These are phyloP conservation scores for Caranx melampygus DNA, from an alignment of 2,113 vertebrate genomes.

Conservation along the genomic window DNA sequence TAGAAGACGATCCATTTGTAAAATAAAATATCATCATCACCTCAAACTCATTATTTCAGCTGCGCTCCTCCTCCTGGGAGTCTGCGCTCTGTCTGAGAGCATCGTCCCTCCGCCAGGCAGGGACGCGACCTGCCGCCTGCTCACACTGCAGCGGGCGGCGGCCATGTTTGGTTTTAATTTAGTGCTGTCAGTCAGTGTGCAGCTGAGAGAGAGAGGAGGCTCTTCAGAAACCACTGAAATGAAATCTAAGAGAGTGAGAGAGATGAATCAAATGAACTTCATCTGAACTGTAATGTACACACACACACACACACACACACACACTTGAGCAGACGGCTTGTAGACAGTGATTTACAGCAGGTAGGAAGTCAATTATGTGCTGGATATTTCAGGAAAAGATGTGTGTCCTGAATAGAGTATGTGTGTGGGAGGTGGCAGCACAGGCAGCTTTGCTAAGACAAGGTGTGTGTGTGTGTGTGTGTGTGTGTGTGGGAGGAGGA, in stretches of 20 bases:
- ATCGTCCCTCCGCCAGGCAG: constrained; percentile 10
- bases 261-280: constrained; percentile 61
- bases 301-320: constrained; percentile 27
- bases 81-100: background rate
- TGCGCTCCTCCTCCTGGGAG: background rate
- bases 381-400: constrained; percentile 53
- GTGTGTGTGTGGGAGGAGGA: constrained; percentile 58
- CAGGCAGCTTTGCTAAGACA: constrained; percentile 57
- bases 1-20: constrained; percentile 20
- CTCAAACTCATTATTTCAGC: constrained; percentile 12
- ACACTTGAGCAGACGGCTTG: constrained; percentile 24
- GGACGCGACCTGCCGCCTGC: constrained; percentile 28
- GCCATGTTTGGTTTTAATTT: constrained; percentile 63
- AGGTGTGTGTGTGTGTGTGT: constrained; percentile 48
- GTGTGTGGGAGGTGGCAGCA: constrained; percentile 65
- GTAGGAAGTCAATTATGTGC: constrained; percentile 66
- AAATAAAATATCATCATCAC: constrained; percentile 25
- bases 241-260: constrained; percentile 17
- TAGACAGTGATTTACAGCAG: constrained; percentile 61
- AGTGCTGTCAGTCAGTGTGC: constrained; percentile 52
- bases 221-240: constrained; percentile 45
- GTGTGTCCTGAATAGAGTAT: constrained; percentile 47
- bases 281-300: constrained; percentile 39
- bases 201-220: constrained; percentile 3
- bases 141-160: background rate